These are phyloP conservation scores for Rhagonycha lutea DNA, from an alignment of 2,888 invertebrate genomes.

Conservation along the genomic window DNA sequence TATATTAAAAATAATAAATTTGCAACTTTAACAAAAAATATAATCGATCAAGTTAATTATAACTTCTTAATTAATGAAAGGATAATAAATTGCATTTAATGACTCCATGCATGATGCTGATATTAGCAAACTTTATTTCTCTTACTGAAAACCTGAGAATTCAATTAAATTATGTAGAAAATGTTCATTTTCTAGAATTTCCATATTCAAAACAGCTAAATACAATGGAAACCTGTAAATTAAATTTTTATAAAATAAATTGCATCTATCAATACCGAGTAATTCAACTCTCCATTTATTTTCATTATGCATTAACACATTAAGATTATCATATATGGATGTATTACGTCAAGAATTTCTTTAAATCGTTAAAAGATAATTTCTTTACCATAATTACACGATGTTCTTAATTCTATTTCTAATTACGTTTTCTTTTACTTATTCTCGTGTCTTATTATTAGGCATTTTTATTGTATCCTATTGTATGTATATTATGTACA, in stretches of 20 bases:
- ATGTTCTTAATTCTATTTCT: background rate
- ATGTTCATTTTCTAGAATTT: background rate
- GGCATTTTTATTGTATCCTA: background rate
- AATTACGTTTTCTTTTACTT: background rate
- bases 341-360: background rate
- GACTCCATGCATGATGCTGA: background rate
- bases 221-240: background rate
- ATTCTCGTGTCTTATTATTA: background rate
- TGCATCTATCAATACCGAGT: background rate
- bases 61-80: background rate
- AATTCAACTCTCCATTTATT: background rate
- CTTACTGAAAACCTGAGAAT: background rate
- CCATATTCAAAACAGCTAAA: background rate
- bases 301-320: background rate
- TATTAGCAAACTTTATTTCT: background rate
- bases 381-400: background rate
- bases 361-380: background rate
- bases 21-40: background rate
- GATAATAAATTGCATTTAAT: background rate
- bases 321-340: background rate
- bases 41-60: background rate
- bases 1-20: background rate
- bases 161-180: background rate
- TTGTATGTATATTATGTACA: background rate
- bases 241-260: background rate